Evolutionary conservation across 2,113 vertebrate genomes (phyloP).

Genomic region (Siniperca knerii): DNA sequence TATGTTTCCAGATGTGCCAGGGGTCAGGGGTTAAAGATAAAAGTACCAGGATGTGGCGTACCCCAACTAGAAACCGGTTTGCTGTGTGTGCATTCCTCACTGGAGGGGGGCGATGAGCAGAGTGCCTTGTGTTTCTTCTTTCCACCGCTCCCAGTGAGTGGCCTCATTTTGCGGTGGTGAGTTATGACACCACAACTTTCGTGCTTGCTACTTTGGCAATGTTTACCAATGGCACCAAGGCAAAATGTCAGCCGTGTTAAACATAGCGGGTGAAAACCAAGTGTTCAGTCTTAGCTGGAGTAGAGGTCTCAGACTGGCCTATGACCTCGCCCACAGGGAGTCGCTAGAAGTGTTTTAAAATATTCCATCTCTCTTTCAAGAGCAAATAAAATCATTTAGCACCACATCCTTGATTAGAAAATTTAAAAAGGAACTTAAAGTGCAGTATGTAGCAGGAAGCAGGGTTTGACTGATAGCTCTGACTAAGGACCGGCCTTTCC

Average conservation of each 20-base stretch:
- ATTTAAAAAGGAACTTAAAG: constrained; percentile 24
- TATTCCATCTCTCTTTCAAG: constrained; percentile 57
- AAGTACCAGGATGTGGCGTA: constrained; percentile 94
- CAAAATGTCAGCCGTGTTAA: constrained; percentile 83
- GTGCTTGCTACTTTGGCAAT: constrained; percentile 80
- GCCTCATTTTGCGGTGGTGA: constrained; percentile 87
- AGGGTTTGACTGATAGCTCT: constrained; percentile 66
- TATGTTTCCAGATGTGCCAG: constrained; percentile 96
- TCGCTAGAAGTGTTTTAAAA: constrained; percentile 56
- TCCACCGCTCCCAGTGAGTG: constrained; percentile 85
- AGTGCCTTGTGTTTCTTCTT: constrained; percentile 86
- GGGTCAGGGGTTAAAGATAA: constrained; percentile 94
- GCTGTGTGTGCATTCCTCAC: constrained; percentile 88
- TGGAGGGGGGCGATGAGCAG: constrained; percentile 87
- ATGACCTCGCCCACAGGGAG: constrained; percentile 47
- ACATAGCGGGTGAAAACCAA: constrained; percentile 73
- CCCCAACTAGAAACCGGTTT: constrained; percentile 83
- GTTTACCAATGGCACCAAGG: constrained; percentile 82
- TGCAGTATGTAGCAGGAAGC: constrained; percentile 29
- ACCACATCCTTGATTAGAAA: constrained; percentile 53
- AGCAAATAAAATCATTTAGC: constrained; percentile 55
- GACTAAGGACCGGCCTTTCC: constrained; percentile 53
- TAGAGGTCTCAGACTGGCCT: constrained; percentile 49
- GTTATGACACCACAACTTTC: constrained; percentile 87
- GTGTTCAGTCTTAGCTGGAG: constrained; percentile 52